phyloP scores from a whole-genome alignment of 2,888 invertebrate species.

The Blomia tropicalis region DNA sequence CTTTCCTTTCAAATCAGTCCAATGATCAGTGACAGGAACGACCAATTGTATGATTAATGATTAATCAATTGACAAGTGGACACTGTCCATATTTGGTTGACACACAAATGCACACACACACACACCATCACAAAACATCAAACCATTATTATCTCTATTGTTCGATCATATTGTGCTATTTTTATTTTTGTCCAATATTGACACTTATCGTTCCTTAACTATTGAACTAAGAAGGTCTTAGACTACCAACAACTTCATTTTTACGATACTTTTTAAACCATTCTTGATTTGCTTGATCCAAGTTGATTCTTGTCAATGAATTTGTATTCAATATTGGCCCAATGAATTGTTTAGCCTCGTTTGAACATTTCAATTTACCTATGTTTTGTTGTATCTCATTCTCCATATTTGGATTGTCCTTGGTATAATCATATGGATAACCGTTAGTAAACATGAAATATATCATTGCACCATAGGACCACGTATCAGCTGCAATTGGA shows the following conservation, averaged over 20 bases:
- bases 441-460: not conserved
- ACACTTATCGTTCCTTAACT: too few species aligned
- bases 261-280: not conserved
- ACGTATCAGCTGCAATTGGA: not conserved
- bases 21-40: too few species aligned
- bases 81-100: too few species aligned
- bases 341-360: not conserved
- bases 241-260: not conserved
- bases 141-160: too few species aligned
- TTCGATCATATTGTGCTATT: too few species aligned
- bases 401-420: constrained; percentile 3
- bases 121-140: too few species aligned
- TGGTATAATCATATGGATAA: not conserved
- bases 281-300: not conserved
- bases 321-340: not conserved
- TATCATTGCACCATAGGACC: not conserved
- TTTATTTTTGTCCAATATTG: too few species aligned
- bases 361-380: not conserved
- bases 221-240: too few species aligned
- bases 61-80: too few species aligned
- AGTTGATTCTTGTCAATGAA: not conserved
- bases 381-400: not conserved
- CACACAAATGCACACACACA: too few species aligned
- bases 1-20: too few species aligned
- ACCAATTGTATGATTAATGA: too few species aligned